Evolutionary conservation across 2,888 invertebrate genomes (phyloP).

Genomic region (Cryptus armator): DNA sequence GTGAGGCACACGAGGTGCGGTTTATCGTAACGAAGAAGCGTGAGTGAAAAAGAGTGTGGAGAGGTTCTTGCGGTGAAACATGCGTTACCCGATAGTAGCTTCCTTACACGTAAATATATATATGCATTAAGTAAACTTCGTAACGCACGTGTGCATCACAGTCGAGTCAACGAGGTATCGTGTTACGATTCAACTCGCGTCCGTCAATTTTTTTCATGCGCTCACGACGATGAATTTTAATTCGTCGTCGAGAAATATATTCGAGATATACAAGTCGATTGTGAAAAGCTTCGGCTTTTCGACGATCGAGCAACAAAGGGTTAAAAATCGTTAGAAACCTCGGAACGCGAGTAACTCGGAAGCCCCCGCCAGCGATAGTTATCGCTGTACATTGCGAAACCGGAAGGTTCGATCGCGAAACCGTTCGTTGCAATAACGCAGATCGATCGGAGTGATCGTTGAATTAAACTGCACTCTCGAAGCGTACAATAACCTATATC

Average conservation of each 20-base stretch:
- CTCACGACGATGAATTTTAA: not conserved
- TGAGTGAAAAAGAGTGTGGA: conserved; percentile 8
- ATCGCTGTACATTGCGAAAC: conserved; percentile 22
- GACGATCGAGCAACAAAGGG: not conserved
- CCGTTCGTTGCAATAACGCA: conserved; percentile 9
- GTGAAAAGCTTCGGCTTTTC: not conserved
- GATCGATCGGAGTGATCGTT: conserved; percentile 22
- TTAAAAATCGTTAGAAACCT: not conserved
- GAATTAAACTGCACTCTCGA: not conserved
- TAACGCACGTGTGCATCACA: conserved; percentile 26
- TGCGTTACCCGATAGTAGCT: not conserved
- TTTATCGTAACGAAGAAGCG: conserved; percentile 17
- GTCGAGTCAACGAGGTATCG: conserved; percentile 41
- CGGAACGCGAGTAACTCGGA: conserved; percentile 36
- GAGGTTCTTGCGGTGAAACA: conserved; percentile 4
- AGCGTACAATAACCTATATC: not conserved
- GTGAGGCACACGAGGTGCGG: conserved; percentile 19
- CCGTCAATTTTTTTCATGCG: not conserved
- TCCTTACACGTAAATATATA: not conserved
- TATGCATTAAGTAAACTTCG: not conserved
- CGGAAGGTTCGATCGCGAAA: conserved; percentile 28
- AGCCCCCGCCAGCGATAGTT: conserved; percentile 12
- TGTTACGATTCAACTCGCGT: conserved; percentile 15
- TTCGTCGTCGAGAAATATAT: not conserved
- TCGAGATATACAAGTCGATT: not conserved